Evolutionary conservation across 2,888 invertebrate genomes (phyloP).

Genomic region (Amiota minor): DNA sequence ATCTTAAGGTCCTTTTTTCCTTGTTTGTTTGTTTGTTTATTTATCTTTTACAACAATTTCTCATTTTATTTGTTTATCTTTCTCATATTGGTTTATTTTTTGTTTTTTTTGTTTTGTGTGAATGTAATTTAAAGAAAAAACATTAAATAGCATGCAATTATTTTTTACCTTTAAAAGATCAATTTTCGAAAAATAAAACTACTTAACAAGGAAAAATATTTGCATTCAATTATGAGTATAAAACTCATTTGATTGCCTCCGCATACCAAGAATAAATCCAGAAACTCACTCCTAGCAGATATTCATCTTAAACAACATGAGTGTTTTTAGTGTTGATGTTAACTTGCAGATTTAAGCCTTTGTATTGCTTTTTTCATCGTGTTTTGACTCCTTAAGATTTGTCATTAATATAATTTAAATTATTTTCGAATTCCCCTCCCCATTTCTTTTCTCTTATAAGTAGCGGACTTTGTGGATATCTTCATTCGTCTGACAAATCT

Average conservation of each 20-base stretch:
- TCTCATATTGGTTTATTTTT: slow-evolving; percentile 4
- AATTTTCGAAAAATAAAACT: neutral
- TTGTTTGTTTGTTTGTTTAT: slow-evolving; percentile 47
- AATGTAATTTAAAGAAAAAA: no score
- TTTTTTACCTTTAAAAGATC: neutral
- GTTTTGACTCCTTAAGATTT: slow-evolving; percentile 5
- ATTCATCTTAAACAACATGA: neutral
- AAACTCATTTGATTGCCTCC: no score
- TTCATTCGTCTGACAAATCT: neutral
- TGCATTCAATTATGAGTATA: no score
- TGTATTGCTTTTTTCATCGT: neutral
- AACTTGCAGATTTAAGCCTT: slow-evolving; percentile 4
- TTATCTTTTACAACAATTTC: slow-evolving; percentile 36
- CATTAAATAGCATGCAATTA: neutral
- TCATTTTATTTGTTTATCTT: slow-evolving; percentile 20
- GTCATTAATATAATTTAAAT: slow-evolving; percentile 22
- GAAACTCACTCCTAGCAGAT: no score
- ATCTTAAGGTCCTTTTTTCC: no score
- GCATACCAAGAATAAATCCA: no score
- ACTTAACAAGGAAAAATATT: no score
- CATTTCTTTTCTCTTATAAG: neutral
- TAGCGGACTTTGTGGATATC: neutral
- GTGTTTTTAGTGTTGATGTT: neutral
- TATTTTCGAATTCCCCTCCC: neutral
- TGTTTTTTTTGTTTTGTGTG: slow-evolving; percentile 16